A percentile compares a stretch with the other conserved stretches of the same genome.
These are phyloP conservation scores for Bubalus kerabau DNA, from an alignment of 2,113 vertebrate species.

Conservation along the genomic window DNA sequence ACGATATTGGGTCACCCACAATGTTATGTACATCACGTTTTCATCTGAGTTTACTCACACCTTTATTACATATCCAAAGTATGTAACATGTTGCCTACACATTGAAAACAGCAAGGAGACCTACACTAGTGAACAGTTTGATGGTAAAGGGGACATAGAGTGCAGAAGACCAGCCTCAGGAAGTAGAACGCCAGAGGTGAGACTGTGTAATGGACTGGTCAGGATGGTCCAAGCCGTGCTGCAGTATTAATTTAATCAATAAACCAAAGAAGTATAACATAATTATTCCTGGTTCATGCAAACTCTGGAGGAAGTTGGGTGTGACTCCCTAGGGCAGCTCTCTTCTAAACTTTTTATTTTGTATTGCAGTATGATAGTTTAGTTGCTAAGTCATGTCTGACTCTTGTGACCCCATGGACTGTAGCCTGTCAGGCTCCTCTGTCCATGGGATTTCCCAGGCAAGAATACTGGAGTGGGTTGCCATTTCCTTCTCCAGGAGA, in stretches of 20 bases:
- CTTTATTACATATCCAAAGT: background rate
- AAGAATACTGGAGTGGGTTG: background rate
- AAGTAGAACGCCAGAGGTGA: background rate
- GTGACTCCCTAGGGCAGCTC: background rate
- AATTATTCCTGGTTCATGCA: background rate
- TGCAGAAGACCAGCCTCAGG: fast-evolving
- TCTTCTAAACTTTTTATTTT: background rate
- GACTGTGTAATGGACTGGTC: background rate
- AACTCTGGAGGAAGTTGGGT: background rate
- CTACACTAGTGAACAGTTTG: background rate
- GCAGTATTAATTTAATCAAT: background rate
- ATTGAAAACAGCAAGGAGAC: background rate
- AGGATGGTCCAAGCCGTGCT: too few relatives aligned
- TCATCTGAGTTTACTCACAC: background rate
- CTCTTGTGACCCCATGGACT: background rate
- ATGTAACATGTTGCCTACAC: background rate
- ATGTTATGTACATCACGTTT: background rate
- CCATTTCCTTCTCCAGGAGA: background rate
- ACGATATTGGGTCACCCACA: fast-evolving
- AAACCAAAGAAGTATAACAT: background rate
- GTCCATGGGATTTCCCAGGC: background rate
- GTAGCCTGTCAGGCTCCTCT: background rate
- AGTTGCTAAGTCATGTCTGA: background rate
- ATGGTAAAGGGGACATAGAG: background rate
- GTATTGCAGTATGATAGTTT: background rate